Evolutionary conservation across 2,797 vertebrate species (phyloP), one percentile per base, ranked within the genome.

Genomic region (Spheniscus humboldti): DNA sequence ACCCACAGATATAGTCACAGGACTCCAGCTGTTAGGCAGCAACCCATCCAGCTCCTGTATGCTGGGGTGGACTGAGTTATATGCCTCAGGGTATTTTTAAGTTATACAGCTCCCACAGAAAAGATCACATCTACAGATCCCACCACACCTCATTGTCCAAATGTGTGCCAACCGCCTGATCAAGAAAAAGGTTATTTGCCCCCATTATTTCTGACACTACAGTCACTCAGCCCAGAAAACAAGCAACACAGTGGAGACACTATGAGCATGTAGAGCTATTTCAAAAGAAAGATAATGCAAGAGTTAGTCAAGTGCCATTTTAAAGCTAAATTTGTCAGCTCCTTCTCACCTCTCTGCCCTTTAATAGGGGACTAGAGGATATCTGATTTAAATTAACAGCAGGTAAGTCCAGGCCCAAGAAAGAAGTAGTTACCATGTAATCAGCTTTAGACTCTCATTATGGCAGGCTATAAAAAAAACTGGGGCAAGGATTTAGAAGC

Each of bases 401-500:
- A 83, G 37, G 31, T 94, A 93, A 83, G 24, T 78, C 94, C 82
- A 92, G 62, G 79, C 9, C 45, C 82, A 94, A 93, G 47, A 68
- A 88, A 92, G 41, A 63, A 91, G 33, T 5, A 75, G 57, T 33
- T 79, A 91, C 43, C 35, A 55, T 13, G 20, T 75, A 92, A 88
- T 75, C 71, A 86, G 43, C 45, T 71, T 59, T 43, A 86, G 22
- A 86, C 18, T 88, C 27, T 93, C 79, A 60, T 64, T 91, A 78
- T 8, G 27, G 28, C 13, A 94, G 35, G 63, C n/a, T 85, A 41
- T 77, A 24, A 43, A 67, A 79, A n/a, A 41, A 56, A 71, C 18
- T 63, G 22, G 64, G 53, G 47, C 39, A 92, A 67, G 37, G 39
- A 93, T 92, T 95, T 92, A 96, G 76, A 96, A 94, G 66, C 35